Percentiles rank a stretch among this genome's conserved stretches.
Evolutionary conservation across 1,140 invertebrate species (phyloP).

Genomic region (Hypothenemus hampei): DNA sequence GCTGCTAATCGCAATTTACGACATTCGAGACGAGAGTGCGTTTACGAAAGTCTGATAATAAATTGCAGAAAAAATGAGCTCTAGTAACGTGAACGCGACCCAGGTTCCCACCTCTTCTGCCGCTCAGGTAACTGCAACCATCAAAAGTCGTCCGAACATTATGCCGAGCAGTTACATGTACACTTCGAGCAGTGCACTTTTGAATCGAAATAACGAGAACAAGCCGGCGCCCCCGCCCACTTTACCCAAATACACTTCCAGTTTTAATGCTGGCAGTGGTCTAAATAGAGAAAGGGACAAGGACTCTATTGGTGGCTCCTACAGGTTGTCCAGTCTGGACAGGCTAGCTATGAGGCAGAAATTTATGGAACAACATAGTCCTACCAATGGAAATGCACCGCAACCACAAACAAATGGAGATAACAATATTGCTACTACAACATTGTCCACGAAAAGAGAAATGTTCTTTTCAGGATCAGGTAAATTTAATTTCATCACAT

Average conservation of each 20-base stretch:
- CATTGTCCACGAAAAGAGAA: slow-evolving; percentile 43
- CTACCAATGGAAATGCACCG: slow-evolving; percentile 37
- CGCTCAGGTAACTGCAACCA: slow-evolving; percentile 42
- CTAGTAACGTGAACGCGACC: slow-evolving; percentile 44
- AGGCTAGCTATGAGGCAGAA: slow-evolving; percentile 60
- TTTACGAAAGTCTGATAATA: no score
- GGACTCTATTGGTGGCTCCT: slow-evolving; percentile 53
- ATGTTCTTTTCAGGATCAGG: slow-evolving; percentile 43
- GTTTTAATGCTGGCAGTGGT: slow-evolving; percentile 53
- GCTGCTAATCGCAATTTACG: no score
- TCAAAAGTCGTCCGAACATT: slow-evolving; percentile 45
- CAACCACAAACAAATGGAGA: slow-evolving; percentile 37
- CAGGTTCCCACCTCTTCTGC: slow-evolving; percentile 43
- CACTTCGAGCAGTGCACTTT: slow-evolving; percentile 44
- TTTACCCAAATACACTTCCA: slow-evolving; percentile 57
- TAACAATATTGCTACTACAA: slow-evolving; percentile 15
- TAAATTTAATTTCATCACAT: no score
- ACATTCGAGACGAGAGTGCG: no score
- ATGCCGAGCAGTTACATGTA: slow-evolving; percentile 47
- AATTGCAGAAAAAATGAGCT: slow-evolving; percentile 40
- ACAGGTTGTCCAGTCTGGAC: slow-evolving; percentile 59
- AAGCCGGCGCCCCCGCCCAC: slow-evolving; percentile 55
- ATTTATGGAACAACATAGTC: slow-evolving; percentile 50
- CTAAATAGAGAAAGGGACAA: slow-evolving; percentile 47
- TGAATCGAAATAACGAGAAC: slow-evolving; percentile 43